A percentile compares a stretch with the other conserved stretches of the same genome.
phyloP scores from a whole-genome alignment of 2,113 vertebrate genomes.

The Sardina pilchardus region DNA sequence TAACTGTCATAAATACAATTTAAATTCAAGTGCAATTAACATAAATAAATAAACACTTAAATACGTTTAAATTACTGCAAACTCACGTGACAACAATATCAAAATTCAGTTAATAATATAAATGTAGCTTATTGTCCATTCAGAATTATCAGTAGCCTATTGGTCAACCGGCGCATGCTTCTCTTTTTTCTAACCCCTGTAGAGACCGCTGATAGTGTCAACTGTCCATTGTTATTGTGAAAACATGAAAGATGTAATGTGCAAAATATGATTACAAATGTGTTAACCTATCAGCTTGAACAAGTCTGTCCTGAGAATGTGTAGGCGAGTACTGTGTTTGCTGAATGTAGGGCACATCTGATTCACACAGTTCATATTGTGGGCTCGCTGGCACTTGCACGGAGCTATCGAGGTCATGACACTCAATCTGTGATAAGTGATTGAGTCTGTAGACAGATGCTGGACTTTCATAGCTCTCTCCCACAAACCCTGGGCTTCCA shows the following conservation, averaged over 20 bases:
- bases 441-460: neutral
- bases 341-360: constrained; percentile 68
- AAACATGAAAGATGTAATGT: neutral
- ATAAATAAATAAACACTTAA: constrained; percentile 1
- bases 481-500: constrained; percentile 22
- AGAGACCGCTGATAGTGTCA: neutral
- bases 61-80: neutral
- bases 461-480: constrained; percentile 38
- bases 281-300: constrained; percentile 90
- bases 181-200: neutral
- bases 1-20: neutral
- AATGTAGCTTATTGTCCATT: neutral
- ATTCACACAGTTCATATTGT: constrained; percentile 76
- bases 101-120: neutral
- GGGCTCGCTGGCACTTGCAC: constrained; percentile 54
- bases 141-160: neutral
- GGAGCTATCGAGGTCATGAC: neutral
- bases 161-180: neutral
- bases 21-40: neutral
- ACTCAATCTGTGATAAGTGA: neutral
- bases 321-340: constrained; percentile 68
- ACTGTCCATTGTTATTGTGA: neutral
- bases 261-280: constrained; percentile 78
- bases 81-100: neutral
- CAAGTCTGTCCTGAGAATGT: constrained; percentile 87